Percentiles rank a stretch among this genome's conserved stretches.
These are phyloP conservation scores for Blera fallax DNA, from an alignment of 2,888 invertebrate genomes.

Conservation along the genomic window DNA sequence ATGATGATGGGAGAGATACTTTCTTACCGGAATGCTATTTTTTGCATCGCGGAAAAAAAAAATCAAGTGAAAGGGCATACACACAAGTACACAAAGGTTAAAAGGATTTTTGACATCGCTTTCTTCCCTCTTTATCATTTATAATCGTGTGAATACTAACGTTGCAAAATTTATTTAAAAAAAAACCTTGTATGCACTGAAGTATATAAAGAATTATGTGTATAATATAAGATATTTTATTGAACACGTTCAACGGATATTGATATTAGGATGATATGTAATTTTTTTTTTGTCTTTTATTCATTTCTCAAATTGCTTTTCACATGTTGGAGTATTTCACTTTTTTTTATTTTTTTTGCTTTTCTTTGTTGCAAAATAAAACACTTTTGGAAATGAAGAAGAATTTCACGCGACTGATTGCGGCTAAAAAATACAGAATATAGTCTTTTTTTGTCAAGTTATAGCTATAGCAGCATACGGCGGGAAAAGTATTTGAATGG, in stretches of 20 bases:
- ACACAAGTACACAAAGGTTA: conserved; percentile 49
- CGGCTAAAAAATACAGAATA: conserved; percentile 70
- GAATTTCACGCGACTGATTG: conserved; percentile 70
- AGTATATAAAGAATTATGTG: conserved; percentile 49
- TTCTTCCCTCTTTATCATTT: neutral
- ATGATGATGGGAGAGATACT: conserved; percentile 37
- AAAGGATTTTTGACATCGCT: conserved; percentile 47
- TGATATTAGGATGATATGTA: conserved; percentile 70
- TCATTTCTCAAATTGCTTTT: conserved; percentile 18
- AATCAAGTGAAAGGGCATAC: conserved; percentile 26
- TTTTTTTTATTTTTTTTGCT: conserved; percentile 14
- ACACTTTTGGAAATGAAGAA: conserved; percentile 67
- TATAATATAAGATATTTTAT: conserved; percentile 43
- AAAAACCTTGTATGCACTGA: conserved; percentile 43
- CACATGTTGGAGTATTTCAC: conserved; percentile 43
- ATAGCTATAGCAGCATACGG: conserved; percentile 72
- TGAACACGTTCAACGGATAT: conserved; percentile 68
- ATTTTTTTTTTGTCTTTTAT: conserved; percentile 25
- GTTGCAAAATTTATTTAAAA: conserved; percentile 25
- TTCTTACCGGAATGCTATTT: conserved; percentile 45
- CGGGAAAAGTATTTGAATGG: conserved; percentile 73
- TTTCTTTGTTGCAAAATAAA: conserved; percentile 46
- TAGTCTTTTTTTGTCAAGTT: conserved; percentile 65
- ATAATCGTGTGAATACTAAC: conserved; percentile 15
- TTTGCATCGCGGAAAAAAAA: conserved; percentile 38